Base-by-base conservation (phyloP, 1,140 invertebrate genomes). In the Limonius californicus region DNA sequence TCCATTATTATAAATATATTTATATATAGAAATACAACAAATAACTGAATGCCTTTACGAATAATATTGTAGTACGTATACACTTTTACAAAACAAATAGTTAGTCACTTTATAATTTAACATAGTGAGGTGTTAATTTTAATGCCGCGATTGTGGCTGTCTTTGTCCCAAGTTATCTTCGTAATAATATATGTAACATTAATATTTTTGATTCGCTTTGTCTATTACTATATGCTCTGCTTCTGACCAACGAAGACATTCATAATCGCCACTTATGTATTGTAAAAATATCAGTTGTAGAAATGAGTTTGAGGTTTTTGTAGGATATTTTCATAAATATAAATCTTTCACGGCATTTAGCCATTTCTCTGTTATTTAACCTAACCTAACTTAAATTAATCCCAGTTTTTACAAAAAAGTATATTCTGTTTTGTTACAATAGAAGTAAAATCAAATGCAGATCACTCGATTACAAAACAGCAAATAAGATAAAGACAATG, bases 321-420 rank as follows among this genome's bases (percentile, higher is more conserved):
- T 75, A 73, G 73, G 71, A 75, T 75, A 75, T 75, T 75, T 75
- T 75, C 73, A 74, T 75, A 75, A 75, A 75, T 72, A 75, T 75
- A 74, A 75, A 75, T 73, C 70, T 72, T 74, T 75, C 73, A 75
- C 72, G 70, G 69, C 70, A 9, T 39, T 39, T 14, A 2, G 2
- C n/a, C n/a, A 11, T 39, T 9, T 12, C 8, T 39, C n/a, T n/a
- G n/a, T n/a, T n/a, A n/a, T n/a, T n/a, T n/a, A n/a, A n/a, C n/a
- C n/a, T n/a, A n/a, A n/a, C n/a, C n/a, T n/a, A n/a, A n/a, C n/a
- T n/a, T n/a, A n/a, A n/a, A n/a, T n/a, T n/a, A n/a, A n/a, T n/a
- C n/a, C n/a, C n/a, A n/a, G n/a, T n/a, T n/a, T n/a, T n/a, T n/a
- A n/a, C n/a, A n/a, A n/a, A n/a, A n/a, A n/a, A n/a, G n/a, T n/a